These are phyloP conservation scores for Erpornis zantholeuca DNA, from an alignment of 2,113 vertebrate genomes.

Conservation along the genomic window DNA sequence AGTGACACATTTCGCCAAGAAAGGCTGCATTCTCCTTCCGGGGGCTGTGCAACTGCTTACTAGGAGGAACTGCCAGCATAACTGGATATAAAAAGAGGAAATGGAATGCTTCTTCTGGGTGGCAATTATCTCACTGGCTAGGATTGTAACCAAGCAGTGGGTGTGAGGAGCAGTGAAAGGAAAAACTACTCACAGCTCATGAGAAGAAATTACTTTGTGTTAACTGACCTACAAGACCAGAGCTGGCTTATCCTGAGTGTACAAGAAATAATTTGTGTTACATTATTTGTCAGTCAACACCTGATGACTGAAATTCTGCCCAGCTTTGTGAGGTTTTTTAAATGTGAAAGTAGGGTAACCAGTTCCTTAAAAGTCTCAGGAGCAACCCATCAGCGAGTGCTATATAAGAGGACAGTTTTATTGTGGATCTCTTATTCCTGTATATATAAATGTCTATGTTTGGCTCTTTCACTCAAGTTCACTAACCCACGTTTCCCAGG, in stretches of 20 bases:
- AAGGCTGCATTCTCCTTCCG: constrained; percentile 16
- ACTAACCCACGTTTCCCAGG: background rate
- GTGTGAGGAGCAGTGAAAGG: constrained; percentile 23
- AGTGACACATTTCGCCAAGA: background rate
- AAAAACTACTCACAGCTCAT: constrained; percentile 15
- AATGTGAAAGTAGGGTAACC: background rate
- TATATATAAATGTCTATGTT: constrained; percentile 12
- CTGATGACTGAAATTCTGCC: background rate
- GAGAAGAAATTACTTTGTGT: constrained; percentile 15
- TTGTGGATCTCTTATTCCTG: background rate
- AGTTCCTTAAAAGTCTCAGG: constrained; percentile 13
- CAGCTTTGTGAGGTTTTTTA: background rate
- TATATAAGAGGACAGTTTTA: constrained; percentile 2
- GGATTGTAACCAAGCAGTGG: constrained; percentile 57
- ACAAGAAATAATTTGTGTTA: background rate
- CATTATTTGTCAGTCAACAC: background rate
- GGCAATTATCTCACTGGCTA: constrained; percentile 63
- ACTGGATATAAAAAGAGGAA: constrained; percentile 63
- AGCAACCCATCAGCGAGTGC: background rate
- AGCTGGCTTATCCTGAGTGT: background rate
- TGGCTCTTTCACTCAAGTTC: constrained; percentile 7
- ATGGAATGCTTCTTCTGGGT: constrained; percentile 59
- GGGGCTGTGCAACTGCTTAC: constrained; percentile 11
- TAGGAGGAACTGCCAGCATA: constrained; percentile 45
- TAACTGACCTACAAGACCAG: background rate